Base-by-base conservation (phyloP, 2,888 invertebrate genomes). In the Chelonus formosanus region DNA sequence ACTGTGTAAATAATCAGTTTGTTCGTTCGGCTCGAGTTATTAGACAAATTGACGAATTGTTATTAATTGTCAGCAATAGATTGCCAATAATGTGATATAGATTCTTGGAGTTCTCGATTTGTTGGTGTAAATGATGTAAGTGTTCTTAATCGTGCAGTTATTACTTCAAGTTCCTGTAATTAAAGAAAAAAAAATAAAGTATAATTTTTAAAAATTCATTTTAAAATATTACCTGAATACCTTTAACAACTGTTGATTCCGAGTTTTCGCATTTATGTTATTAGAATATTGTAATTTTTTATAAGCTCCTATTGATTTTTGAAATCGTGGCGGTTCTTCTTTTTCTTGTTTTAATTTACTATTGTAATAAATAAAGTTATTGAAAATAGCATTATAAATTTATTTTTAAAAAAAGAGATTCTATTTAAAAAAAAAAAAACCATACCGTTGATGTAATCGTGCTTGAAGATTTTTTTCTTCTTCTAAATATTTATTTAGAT, bases 1-100 rank as follows among this genome's bases (percentile, higher is more conserved):
- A 84, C 84, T 83, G 80, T 75, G 72, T 69, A 75, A 74, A 76
- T 67, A 57, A 70, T 36, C 32, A 84, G 84, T 84, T 84, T 84
- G 84, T 84, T 84, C 84, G 84, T 84, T 84, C 82, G 84, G 84
- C 84, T 84, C 84, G 84, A 84, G 83, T 82, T 82, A 84, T 81
- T 76, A 76, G 76, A 75, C 65, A 65, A 56, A 63, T 63, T 56
- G 45, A 53, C 50, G 36, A 57, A 60, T 56, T 35, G 7, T 47
- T 55, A 36, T 32, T 54, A 5, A 61, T 6, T 8, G 55, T 56
- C 31, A 31, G 4, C n/a, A 20, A 65, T 44, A 54, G 5, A 53
- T 20, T 57, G 20, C 4, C 65, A 50, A 73, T 83, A 83, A 65
- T 65, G 70, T n/a, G 63, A 53, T 5, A 71, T 71, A 57, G 78